A percentile compares a stretch with the other conserved stretches of the same genome.
Conservation (phyloP, 2,113 vertebrate species). For the Aplodontia rufa region DNA sequence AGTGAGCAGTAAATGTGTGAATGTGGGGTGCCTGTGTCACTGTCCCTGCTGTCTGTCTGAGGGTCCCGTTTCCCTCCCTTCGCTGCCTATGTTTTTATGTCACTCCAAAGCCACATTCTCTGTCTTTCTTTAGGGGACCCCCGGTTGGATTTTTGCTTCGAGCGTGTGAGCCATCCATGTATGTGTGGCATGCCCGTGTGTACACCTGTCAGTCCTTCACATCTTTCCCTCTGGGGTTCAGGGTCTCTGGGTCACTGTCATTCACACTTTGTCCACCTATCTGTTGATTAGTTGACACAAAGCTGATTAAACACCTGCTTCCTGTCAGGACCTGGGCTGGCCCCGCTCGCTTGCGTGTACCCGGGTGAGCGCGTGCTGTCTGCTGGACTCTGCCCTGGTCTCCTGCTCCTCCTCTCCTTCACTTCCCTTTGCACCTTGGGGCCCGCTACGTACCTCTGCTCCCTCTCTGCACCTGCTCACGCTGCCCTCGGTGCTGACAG, state of each 20-base stretch:
- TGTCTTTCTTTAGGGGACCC: not conserved
- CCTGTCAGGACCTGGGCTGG: not conserved
- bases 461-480: not conserved
- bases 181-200: not conserved
- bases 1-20: not conserved
- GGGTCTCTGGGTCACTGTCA: constrained; percentile 42
- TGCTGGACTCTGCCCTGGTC: too few relatives aligned
- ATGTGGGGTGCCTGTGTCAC: not conserved
- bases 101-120: too few relatives aligned
- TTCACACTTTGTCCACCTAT: constrained; percentile 50
- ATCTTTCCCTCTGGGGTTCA: not conserved
- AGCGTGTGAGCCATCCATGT: not conserved
- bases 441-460: not conserved
- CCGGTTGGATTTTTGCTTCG: not conserved
- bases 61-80: not conserved
- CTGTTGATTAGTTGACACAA: constrained; percentile 24
- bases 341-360: not conserved
- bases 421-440: not conserved
- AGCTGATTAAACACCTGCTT: constrained; percentile 51
- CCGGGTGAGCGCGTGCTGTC: not conserved
- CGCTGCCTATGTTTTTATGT: not conserved
- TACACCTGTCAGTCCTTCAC: not conserved
- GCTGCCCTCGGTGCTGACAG: not conserved
- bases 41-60: not conserved
- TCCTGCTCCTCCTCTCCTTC: not conserved